A percentile compares a stretch with the other conserved stretches of the same genome.
Evolutionary conservation across 2,888 invertebrate genomes (phyloP).

Genomic region (Hypomecis atomaria): DNA sequence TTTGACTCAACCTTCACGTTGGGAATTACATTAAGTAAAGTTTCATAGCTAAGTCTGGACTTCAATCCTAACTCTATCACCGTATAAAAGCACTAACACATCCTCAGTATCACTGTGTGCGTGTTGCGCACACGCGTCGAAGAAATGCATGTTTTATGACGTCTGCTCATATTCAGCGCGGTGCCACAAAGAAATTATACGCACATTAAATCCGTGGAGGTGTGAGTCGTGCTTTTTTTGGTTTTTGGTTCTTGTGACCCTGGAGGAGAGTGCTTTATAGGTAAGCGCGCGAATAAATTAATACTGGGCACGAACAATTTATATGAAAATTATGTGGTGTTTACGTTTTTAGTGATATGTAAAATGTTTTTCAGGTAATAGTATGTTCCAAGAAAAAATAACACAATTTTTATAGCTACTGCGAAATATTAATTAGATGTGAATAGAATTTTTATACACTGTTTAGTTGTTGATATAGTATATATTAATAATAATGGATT

Average conservation of each 20-base stretch:
- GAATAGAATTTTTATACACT: no score
- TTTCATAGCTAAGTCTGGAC: slow-evolving; percentile 17
- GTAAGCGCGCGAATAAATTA: slow-evolving; percentile 33
- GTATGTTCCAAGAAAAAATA: neutral
- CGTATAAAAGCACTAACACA: slow-evolving; percentile 38
- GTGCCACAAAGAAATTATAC: slow-evolving; percentile 85
- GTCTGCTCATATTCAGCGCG: slow-evolving; percentile 83
- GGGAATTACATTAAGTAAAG: no score
- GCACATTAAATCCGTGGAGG: slow-evolving; percentile 83
- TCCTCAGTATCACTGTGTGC: slow-evolving; percentile 38
- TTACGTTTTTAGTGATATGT: no score
- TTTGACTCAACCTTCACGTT: no score
- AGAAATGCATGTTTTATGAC: slow-evolving; percentile 85
- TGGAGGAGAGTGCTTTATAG: slow-evolving; percentile 31
- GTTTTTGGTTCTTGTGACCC: slow-evolving; percentile 53
- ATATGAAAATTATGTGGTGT: slow-evolving; percentile 4
- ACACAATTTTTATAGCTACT: no score
- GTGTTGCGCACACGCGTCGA: slow-evolving; percentile 67
- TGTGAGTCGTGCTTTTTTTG: slow-evolving; percentile 66
- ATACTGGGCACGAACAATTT: slow-evolving; percentile 20
- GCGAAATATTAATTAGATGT: no score
- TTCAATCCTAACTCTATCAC: slow-evolving; percentile 33
- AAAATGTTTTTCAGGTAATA: no score
- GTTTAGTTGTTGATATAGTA: no score
- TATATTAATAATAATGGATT: no score